Base-by-base conservation (phyloP, 2,797 vertebrate genomes). In the Hylomyscus alleni region DNA sequence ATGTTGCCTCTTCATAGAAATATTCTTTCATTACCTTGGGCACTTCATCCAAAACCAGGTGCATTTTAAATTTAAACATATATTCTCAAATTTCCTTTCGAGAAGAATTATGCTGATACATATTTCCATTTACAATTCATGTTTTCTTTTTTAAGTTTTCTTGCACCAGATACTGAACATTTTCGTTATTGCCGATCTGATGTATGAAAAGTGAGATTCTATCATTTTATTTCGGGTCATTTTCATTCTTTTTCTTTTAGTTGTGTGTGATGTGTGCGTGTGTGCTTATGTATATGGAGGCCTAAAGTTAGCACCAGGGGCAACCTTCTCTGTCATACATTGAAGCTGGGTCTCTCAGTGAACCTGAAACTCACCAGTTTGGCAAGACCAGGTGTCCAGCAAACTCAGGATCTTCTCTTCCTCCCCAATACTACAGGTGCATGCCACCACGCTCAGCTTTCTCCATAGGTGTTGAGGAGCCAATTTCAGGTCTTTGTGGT, bases 31-130 rank as follows among this genome's bases (percentile, higher is more conserved):
- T 88, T 15, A 78, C 14, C 50, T 87, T 94, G 47, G 37, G 20
- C 56, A 76, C 52, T 29, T 96, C 75, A 85, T 82, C 82, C 9
- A 47, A 37, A 67, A 89, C 26, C 29, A 91, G 80, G 20, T 50
- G 1, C 6, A 22, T 82, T 86, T 95, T 93, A 58, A 95, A 90
- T 94, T 83, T 96, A 83, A 72, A 90, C 37, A 72, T 73, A 82
- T 5, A 84, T 86, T 91, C 40, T 93, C 44, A 94, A 47, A 58
- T 97, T 91, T 17, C 47, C 60, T 88, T 88, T 91, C 58, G 37
- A 93, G 76, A 76, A 82, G 44, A 12, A 1, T 83, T 89, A 83
- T 10, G 19, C 12, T 34, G 92, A 54, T 94, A 80, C 81, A 85
- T 11, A 77, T 89, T 95, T 82, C 44, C 34, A 65, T 72, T 91